Evolutionary conservation across 2,113 vertebrate species (phyloP).

Genomic region (Rhinoptilus africanus): DNA sequence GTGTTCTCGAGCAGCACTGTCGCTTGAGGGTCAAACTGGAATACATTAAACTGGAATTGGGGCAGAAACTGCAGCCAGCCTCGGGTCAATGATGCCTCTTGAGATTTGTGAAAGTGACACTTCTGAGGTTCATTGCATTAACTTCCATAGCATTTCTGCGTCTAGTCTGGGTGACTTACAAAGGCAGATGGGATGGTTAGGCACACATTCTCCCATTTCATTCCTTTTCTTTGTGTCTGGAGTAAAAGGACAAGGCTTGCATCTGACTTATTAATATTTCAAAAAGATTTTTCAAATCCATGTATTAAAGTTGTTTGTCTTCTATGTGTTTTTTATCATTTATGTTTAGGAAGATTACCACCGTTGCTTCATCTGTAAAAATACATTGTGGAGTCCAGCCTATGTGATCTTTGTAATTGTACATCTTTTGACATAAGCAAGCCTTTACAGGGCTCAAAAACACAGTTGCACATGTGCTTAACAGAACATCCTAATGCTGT

Average conservation of each 20-base stretch:
- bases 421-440: not conserved
- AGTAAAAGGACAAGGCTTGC: not conserved
- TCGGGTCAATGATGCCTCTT: constrained; percentile 34
- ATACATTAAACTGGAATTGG: constrained; percentile 50
- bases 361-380: not conserved
- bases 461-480: not conserved
- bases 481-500: not conserved
- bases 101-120: constrained; percentile 55
- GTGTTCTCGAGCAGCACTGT: constrained; percentile 9
- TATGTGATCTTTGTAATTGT: not conserved
- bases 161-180: constrained; percentile 16
- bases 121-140: constrained; percentile 39
- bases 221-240: not conserved
- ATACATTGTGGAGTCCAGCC: not conserved
- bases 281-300: not conserved
- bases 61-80: constrained; percentile 44
- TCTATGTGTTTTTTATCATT: not conserved
- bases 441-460: not conserved
- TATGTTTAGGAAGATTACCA: not conserved
- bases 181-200: not conserved
- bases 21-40: constrained; percentile 22
- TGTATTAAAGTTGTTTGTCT: not conserved
- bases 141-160: not conserved
- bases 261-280: not conserved
- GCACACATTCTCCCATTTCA: not conserved